Evolutionary conservation across 2,113 vertebrate genomes (phyloP), one percentile per base, ranked within the genome.

Genomic region (Agapornis roseicollis): DNA sequence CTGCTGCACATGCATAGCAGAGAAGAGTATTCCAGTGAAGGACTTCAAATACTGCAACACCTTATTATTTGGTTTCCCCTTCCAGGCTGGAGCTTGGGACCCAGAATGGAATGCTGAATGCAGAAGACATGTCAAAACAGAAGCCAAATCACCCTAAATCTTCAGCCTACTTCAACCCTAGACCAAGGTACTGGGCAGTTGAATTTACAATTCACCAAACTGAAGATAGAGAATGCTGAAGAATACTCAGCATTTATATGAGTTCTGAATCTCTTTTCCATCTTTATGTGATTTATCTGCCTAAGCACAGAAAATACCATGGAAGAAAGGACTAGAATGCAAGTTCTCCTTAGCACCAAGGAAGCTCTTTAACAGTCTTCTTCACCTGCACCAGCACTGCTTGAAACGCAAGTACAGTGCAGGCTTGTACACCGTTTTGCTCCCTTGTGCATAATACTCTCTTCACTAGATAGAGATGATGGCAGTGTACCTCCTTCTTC

Each of bases 371-470:
- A 77, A 58, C 4, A 33, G 7, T 53, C 61, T 58, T 61, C 63
- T 64, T 58, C 13, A 76, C 15, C 11, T 42, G 53, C 20, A 44
- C n/a, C 25, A 13, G 33, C 24, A 39, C 35, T 42, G 35, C 41
- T 29, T 44, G 56, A 92, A 90, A 77, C 18, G 4, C 29, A 66
- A 49, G 18, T 5, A 68, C 6, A 27, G 9, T 18, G 31, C 12
- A n/a, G 44, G 77, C 5, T 11, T 25, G 1, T 0, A 47, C 11
- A 69, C 2, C 0, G 0, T 58, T 83, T 44, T 64, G 11, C 42
- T 60, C 41, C 16, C 18, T 56, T 20, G 6, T 9, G 29, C 60
- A 60, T 13, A 46, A 47, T 4, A 56, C 11, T 73, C 49, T 42
- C 56, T 44, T 35, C 33, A 11, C 31, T 13, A 9, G 15, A 11